These are phyloP conservation scores for Scortum barcoo DNA, from an alignment of 2,113 vertebrate species.

Conservation along the genomic window DNA sequence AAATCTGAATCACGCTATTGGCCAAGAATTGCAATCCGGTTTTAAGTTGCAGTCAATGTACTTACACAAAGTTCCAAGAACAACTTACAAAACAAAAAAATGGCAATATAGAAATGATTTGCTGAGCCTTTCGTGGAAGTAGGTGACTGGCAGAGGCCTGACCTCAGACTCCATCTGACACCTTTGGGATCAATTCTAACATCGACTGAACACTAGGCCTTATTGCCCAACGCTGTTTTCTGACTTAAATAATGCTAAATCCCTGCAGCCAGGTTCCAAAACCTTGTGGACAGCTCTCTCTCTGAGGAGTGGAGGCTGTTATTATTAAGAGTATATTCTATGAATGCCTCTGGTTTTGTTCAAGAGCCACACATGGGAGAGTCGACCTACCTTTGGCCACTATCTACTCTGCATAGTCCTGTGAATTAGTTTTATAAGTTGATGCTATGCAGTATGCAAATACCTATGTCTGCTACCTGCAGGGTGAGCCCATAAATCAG, in stretches of 20 bases:
- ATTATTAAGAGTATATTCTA: neutral
- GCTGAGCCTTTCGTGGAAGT: neutral
- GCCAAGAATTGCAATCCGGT: no score
- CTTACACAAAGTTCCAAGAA: no score
- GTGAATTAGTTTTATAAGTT: neutral
- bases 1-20: no score
- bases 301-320: neutral
- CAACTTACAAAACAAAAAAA: neutral
- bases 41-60: no score
- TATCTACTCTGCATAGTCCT: neutral
- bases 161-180: neutral
- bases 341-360: neutral
- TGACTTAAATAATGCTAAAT: neutral
- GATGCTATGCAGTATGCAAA: constrained; percentile 2
- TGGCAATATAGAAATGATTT: neutral
- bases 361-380: neutral
- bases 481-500: constrained; percentile 37
- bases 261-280: neutral
- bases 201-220: neutral
- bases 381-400: no score
- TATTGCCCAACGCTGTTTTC: neutral
- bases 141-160: neutral
- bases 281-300: neutral
- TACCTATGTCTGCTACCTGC: constrained; percentile 22
- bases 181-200: neutral